Percentiles rank a stretch among this genome's conserved stretches.
These are phyloP conservation scores for Synergus itoensis DNA, from an alignment of 2,888 invertebrate species.

Conservation along the genomic window DNA sequence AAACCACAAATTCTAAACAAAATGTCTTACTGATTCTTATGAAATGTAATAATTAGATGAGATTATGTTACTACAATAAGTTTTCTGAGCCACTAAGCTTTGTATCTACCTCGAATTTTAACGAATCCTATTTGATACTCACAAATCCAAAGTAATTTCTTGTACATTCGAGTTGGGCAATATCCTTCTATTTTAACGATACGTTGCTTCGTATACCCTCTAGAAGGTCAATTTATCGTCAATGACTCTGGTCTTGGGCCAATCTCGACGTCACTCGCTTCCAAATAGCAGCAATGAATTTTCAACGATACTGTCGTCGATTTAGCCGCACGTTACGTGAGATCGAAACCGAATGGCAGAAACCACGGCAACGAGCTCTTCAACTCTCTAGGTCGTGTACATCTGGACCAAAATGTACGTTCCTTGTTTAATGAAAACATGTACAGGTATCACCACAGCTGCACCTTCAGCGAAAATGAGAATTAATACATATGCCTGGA, in stretches of 20 bases:
- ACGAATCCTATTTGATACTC: neutral
- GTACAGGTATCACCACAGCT: conserved; percentile 7
- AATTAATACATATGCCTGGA: conserved; percentile 1
- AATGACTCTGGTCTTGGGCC: neutral
- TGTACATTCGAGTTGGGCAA: neutral
- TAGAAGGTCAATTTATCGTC: neutral
- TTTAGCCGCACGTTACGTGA: neutral
- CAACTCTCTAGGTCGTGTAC: neutral
- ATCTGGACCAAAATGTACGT: neutral
- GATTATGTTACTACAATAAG: neutral
- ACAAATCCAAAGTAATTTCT: neutral
- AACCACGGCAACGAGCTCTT: neutral
- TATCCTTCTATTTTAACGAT: neutral
- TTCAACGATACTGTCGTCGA: neutral
- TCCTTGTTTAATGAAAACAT: conserved; percentile 2
- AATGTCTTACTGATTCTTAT: neutral
- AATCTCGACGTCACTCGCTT: neutral
- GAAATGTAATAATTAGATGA: neutral
- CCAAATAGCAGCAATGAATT: neutral
- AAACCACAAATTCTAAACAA: no score
- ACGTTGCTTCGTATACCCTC: neutral
- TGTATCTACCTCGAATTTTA: neutral
- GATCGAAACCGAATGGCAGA: neutral
- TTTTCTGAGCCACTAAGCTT: neutral
- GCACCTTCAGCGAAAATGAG: neutral